Evolutionary conservation across 1,140 invertebrate genomes (phyloP), one percentile per base, ranked within the genome.

Genomic region (Drosophila albomicans): DNA sequence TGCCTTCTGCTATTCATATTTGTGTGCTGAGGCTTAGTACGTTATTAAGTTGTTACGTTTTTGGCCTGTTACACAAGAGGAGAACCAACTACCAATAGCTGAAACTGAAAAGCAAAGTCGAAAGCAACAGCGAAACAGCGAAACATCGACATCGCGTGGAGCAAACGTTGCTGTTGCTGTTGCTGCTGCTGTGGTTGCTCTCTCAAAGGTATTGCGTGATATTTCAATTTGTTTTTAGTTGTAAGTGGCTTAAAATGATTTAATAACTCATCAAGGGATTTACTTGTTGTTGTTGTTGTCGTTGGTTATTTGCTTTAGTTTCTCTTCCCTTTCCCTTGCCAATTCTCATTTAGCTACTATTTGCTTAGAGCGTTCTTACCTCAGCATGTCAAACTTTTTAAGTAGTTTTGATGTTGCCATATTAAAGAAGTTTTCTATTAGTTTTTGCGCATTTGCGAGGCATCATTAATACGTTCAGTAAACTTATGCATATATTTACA

Each of bases 211-310:
- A 89, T 89, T 89, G 85, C 85, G 85, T 89, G 85, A 89, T 89
- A 89, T 89, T 89, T 89, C 85, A 89, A 89, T 89, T 89, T 89
- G 85, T 89, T 89, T 89, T 89, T 89, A 89, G 85, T 89, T 89
- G 85, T 89, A 89, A 89, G 85, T 89, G 85, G 85, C 85, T 89
- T 89, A 89, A 89, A 89, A 89, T 89, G 85, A 89, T 89, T 89
- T 89, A 89, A 89, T 89, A 89, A 89, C 85, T 89, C 85, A 89
- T 89, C 85, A 89, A 90, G 85, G 85, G 85, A 89, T 89, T 89
- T 89, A 66, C 85, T 87, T 82, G 84, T 87, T 89, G 20, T 25
- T 25, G 20, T 25, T 25, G 20, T 32, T 32, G 30, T 7, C 8
- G 81, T 88, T 89, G 57, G 59, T 65, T 88, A 88, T 88, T 88